These are phyloP conservation scores for Andrena camellia DNA, from an alignment of 2,888 invertebrate genomes.

Conservation along the genomic window DNA sequence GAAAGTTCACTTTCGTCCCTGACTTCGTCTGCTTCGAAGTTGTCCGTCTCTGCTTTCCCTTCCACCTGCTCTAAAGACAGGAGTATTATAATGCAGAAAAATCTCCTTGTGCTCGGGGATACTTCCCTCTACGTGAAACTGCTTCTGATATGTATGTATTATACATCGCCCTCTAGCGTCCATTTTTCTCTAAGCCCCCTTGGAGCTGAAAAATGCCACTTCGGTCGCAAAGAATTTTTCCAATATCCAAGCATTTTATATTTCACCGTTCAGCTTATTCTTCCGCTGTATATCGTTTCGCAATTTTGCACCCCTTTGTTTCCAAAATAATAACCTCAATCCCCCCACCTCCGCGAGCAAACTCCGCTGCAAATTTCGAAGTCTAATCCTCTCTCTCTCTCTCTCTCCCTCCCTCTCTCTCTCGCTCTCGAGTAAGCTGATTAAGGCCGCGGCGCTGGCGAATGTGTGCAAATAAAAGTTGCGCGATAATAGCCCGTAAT, in stretches of 20 bases:
- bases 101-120: background rate
- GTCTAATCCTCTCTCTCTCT: constrained; percentile 10
- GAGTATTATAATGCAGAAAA: background rate
- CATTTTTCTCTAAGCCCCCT: background rate
- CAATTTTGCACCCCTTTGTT: background rate
- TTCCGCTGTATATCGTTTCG: background rate
- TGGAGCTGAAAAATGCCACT: constrained; percentile 3
- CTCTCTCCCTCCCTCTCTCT: background rate
- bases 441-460: constrained; percentile 7
- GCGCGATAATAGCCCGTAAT: constrained; percentile 29
- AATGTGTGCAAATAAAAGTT: constrained; percentile 26
- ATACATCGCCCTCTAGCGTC: background rate
- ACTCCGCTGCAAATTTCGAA: constrained; percentile 2
- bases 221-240: background rate
- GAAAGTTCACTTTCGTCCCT: background rate
- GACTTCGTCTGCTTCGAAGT: background rate
- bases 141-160: background rate
- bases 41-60: background rate
- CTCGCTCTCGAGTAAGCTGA: constrained; percentile 19
- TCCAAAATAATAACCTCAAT: background rate
- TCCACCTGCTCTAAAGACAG: background rate
- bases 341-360: background rate
- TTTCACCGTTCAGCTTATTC: background rate
- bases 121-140: background rate
- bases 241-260: background rate